phyloP scores from a whole-genome alignment of 2,888 invertebrate species.

The Isoperla grammatica region DNA sequence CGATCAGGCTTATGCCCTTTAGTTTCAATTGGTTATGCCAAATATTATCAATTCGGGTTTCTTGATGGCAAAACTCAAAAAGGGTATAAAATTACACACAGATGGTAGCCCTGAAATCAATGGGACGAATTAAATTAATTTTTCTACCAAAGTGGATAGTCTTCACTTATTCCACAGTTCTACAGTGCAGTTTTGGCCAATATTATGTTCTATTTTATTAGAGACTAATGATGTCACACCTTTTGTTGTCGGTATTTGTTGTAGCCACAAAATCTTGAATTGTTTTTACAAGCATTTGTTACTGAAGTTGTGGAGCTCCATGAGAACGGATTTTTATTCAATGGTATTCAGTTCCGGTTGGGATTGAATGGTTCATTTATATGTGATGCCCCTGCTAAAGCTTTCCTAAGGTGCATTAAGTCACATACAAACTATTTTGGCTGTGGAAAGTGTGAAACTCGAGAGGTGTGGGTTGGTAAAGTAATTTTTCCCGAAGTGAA shows the following conservation, averaged over 20 bases:
- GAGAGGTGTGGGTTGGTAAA: slow-evolving; percentile 9
- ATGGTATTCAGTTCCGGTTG: not conserved
- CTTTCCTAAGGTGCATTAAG: slow-evolving; percentile 23
- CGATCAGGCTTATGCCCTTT: too few relatives aligned
- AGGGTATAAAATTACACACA: not conserved
- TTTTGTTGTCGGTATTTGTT: slow-evolving; percentile 22
- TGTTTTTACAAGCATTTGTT: slow-evolving; percentile 14
- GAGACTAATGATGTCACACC: not conserved
- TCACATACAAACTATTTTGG: slow-evolving; percentile 20
- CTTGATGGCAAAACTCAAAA: not conserved
- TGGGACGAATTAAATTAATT: not conserved
- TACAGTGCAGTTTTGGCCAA: slow-evolving; percentile 29
- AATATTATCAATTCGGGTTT: slow-evolving; percentile 6
- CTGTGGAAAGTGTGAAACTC: slow-evolving; percentile 23
- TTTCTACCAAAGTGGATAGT: slow-evolving; percentile 22
- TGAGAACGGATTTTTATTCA: slow-evolving; percentile 2
- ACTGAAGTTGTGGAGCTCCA: slow-evolving; percentile 19
- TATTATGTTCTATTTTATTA: slow-evolving; percentile 32
- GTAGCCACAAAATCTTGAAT: slow-evolving; percentile 24
- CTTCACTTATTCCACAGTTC: slow-evolving; percentile 28
- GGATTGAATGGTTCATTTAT: slow-evolving; percentile 18
- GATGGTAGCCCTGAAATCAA: too few relatives aligned
- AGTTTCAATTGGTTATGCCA: not conserved
- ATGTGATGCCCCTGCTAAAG: slow-evolving; percentile 28
- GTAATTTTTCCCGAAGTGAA: slow-evolving; percentile 16